phyloP scores from a whole-genome alignment of 2,888 invertebrate species.

The Plagodis pulveraria region DNA sequence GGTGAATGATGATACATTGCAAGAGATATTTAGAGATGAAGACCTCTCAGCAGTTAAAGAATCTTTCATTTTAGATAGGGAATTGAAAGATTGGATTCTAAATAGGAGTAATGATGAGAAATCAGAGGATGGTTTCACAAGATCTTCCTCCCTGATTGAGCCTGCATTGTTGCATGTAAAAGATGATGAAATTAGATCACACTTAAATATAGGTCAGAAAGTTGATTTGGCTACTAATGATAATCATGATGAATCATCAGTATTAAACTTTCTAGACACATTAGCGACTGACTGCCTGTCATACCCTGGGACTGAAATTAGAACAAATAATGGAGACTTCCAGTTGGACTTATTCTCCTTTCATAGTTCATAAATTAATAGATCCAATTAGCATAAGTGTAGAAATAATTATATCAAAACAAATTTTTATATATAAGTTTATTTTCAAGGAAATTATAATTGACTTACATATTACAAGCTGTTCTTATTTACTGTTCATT shows the following conservation, averaged over 20 bases:
- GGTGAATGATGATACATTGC: constrained; percentile 44
- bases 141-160: constrained; percentile 61
- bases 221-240: constrained; percentile 31
- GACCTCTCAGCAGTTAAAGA: constrained; percentile 58
- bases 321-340: constrained; percentile 72
- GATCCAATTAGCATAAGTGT: constrained; percentile 34
- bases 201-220: constrained; percentile 36
- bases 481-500: constrained; percentile 15
- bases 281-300: constrained; percentile 68
- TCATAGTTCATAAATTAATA: constrained; percentile 57
- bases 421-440: constrained; percentile 34
- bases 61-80: constrained; percentile 51
- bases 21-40: constrained; percentile 61
- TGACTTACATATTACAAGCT: constrained; percentile 36
- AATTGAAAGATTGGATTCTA: constrained; percentile 64
- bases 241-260: constrained; percentile 63
- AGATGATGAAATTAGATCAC: constrained; percentile 43
- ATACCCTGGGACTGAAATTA: constrained; percentile 73
- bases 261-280: constrained; percentile 74
- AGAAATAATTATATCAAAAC: constrained; percentile 35
- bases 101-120: constrained; percentile 55
- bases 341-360: constrained; percentile 76
- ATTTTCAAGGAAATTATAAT: constrained; percentile 44
- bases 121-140: constrained; percentile 61
- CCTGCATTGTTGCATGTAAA: constrained; percentile 63